phyloP scores from a whole-genome alignment of 2,113 vertebrate species.

The Microcebus murinus region DNA sequence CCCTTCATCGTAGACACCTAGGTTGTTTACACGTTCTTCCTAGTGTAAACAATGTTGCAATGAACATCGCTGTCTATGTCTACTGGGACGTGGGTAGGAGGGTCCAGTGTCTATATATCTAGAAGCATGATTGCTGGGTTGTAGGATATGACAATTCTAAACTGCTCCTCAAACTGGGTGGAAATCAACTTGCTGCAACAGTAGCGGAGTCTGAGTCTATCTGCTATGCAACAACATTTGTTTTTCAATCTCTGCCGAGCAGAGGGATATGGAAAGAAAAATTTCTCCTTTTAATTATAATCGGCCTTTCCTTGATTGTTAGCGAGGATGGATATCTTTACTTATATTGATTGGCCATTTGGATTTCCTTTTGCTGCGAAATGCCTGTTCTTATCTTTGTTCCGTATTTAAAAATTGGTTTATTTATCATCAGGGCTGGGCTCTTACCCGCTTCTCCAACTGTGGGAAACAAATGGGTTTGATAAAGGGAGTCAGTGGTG shows the following conservation, averaged over 20 bases:
- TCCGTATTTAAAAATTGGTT: neutral
- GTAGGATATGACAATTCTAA: rapidly evolving
- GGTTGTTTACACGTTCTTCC: rapidly evolving
- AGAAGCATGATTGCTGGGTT: no score
- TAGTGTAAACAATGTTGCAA: neutral
- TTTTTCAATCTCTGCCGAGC: neutral
- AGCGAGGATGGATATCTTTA: neutral
- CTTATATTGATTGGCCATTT: neutral
- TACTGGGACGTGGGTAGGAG: rapidly evolving
- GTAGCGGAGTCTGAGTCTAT: neutral
- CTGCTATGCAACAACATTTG: rapidly evolving
- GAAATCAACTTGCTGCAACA: neutral
- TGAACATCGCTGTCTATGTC: neutral
- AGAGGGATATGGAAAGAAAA: rapidly evolving
- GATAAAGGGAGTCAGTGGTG: neutral
- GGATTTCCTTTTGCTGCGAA: neutral
- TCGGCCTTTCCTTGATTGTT: no score
- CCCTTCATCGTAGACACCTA: neutral
- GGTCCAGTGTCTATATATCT: rapidly evolving
- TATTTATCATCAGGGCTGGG: neutral
- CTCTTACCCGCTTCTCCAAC: neutral
- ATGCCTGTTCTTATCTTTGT: neutral
- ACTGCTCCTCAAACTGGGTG: neutral
- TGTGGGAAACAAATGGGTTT: neutral
- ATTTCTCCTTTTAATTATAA: neutral